Evolutionary conservation across 1,140 invertebrate species (phyloP), one percentile per base, ranked within the genome.

Genomic region (Parapsyche elsis): DNA sequence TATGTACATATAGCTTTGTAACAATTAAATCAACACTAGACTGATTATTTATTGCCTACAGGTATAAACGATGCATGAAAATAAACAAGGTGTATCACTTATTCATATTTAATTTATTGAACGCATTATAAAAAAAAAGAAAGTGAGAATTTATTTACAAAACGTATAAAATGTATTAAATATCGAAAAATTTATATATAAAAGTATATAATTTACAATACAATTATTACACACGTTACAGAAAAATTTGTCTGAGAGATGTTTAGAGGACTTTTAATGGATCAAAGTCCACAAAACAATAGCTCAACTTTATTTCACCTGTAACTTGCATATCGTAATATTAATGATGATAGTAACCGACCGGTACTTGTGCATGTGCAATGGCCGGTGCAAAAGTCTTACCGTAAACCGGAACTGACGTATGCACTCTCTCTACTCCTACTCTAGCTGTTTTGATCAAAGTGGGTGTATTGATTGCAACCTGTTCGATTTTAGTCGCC

Each of bases 401-500:
- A 73, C 80, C 83, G 24, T 79, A 82, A 21, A 83, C 83, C n/a
- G 83, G 83, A 16, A 83, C 83, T 9, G 83, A 80, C 10, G 81
- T 83, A 10, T 83, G 71, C 0, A 83, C 76, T 57, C 81, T 81
- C 61, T 83, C 59, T 30, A 78, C 71, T 24, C 83, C 80, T 2
- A 82, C 49, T 30, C 78, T 80, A 21, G 83, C 83, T 9, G 83
- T 83, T 67, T 83, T 83, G 81, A 83, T 81, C 9, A 80, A n/a
- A 21, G 81, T 80, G 0, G 78, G 83, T n/a, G 82, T 76, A 71
- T 83, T 83, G 59, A 83, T 64, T 16, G 79, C 79, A 12, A 82
- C 80, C 45, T 71, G 16, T 26, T 81, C 78, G n/a, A 82, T 44
- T 53, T 81, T 83, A 49, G 86, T 85, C 10, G 86, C 86, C 5